Evolutionary conservation across 2,113 vertebrate genomes (phyloP), one percentile per base, ranked within the genome.

Genomic region (Sander vitreus): DNA sequence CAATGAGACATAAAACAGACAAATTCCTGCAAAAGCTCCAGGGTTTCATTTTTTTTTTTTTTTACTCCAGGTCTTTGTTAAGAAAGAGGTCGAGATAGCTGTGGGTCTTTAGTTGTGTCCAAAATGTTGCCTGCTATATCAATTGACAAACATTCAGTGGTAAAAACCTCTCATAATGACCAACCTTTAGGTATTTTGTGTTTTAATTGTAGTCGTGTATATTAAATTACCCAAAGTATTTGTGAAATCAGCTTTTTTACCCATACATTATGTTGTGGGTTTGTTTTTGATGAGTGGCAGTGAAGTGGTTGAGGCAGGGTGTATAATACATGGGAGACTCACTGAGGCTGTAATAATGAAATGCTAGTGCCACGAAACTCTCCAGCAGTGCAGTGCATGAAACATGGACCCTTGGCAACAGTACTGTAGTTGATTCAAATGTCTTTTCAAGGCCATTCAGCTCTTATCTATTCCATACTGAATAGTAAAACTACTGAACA

Each of bases 391-490:
- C 75, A 70, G 73, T 85, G 82, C 80, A 77, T 91, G 83, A 90
- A 92, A 91, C 86, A 83, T 87, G 62, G 80, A 85, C 60, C 73
- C 84, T 78, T 81, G 88, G 83, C 88, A 84, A 67, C 69, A 78
- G 55, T 73, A 77, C 75, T 80, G 47, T 11, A 70, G 33, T 77
- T 84, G 1, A 90, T 73, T 81, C 73, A 75, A 63, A 43, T 62
- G 69, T 79, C 45, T 76, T 83, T 85, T 86, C 68, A 73, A 78
- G 74, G 60, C 72, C 67, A 85, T 90, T 90, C 50, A 86, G 70
- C 66, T 85, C 54, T 76, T 90, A 90, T 93, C 78, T 89, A 53
- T 83, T 85, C 89, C 85, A 91, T 73, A 81, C 84, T 81, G 65
- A 73, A 66, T 57, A 45, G 64, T 92, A 83, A 90, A 90, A 91